phyloP scores from a whole-genome alignment of 2,888 invertebrate genomes.

The Embidobia sp. region DNA sequence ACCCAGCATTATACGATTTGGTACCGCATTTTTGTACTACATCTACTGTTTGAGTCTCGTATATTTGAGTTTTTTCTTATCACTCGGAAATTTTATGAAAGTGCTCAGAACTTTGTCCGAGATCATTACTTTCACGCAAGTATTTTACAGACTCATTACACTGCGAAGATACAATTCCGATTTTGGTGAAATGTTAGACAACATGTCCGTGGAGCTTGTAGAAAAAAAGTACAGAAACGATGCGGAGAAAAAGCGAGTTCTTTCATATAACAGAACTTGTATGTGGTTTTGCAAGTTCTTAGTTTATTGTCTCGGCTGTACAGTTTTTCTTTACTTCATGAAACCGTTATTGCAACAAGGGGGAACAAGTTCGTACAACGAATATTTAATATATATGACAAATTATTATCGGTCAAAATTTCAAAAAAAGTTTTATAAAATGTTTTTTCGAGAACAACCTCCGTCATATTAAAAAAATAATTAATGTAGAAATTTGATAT shows the following conservation, averaged over 20 bases:
- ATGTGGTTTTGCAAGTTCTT: conserved; percentile 57
- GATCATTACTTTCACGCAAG: conserved; percentile 67
- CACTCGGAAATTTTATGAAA: conserved; percentile 58
- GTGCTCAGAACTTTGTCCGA: conserved; percentile 49
- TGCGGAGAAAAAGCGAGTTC: conserved; percentile 54
- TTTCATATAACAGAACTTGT: conserved; percentile 52
- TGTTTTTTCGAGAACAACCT: no score
- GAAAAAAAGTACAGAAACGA: conserved; percentile 45
- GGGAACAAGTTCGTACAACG: conserved; percentile 37
- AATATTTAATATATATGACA: no score
- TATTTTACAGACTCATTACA: conserved; percentile 62
- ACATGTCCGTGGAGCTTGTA: conserved; percentile 53
- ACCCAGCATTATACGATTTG: conserved; percentile 67
- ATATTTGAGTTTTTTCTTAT: conserved; percentile 70
- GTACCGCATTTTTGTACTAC: conserved; percentile 68
- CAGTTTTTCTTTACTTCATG: conserved; percentile 59
- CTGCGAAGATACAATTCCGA: conserved; percentile 57
- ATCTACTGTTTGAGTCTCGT: conserved; percentile 69
- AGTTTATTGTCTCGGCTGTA: conserved; percentile 53
- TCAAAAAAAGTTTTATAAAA: no score
- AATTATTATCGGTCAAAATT: no score
- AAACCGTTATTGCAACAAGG: conserved; percentile 65
- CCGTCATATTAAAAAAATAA: no score
- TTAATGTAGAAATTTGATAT: no score
- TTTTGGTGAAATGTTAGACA: conserved; percentile 62